These are phyloP conservation scores for Zaprionus davidi DNA, from an alignment of 1,140 invertebrate genomes.

Conservation along the genomic window DNA sequence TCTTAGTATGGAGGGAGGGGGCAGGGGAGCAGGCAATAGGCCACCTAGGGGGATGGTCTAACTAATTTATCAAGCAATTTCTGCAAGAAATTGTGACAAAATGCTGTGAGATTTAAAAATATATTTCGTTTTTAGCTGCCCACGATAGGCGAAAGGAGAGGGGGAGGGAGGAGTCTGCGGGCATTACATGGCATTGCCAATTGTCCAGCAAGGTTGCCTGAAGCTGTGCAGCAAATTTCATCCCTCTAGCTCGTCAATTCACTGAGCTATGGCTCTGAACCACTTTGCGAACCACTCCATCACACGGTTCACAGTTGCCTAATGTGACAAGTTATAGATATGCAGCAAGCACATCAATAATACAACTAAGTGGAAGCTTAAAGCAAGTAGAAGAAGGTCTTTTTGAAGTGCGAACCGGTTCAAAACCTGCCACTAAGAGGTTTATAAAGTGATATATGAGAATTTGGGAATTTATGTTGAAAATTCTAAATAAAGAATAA, in stretches of 20 bases:
- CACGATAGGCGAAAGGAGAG: background rate
- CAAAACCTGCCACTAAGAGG: background rate
- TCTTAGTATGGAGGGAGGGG: background rate
- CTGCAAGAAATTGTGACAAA: constrained; percentile 28
- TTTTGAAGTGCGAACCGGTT: no score
- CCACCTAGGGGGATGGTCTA: background rate
- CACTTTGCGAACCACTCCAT: background rate
- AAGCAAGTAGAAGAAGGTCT: no score
- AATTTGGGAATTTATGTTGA: no score
- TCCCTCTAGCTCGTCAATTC: background rate
- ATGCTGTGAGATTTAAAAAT: constrained; percentile 26
- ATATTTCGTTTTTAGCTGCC: constrained; percentile 2
- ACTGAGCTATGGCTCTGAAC: background rate
- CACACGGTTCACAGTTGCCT: background rate
- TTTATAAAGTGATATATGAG: background rate
- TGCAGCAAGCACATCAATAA: no score
- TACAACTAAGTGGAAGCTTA: no score
- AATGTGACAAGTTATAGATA: background rate
- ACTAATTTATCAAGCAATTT: constrained; percentile 48
- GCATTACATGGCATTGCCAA: background rate
- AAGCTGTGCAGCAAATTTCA: background rate
- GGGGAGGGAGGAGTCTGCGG: background rate
- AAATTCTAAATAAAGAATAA: no score
- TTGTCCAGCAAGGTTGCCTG: background rate
- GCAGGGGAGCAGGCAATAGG: background rate